phyloP scores from a whole-genome alignment of 2,888 invertebrate species.

The Archaeoteleia sp. region DNA sequence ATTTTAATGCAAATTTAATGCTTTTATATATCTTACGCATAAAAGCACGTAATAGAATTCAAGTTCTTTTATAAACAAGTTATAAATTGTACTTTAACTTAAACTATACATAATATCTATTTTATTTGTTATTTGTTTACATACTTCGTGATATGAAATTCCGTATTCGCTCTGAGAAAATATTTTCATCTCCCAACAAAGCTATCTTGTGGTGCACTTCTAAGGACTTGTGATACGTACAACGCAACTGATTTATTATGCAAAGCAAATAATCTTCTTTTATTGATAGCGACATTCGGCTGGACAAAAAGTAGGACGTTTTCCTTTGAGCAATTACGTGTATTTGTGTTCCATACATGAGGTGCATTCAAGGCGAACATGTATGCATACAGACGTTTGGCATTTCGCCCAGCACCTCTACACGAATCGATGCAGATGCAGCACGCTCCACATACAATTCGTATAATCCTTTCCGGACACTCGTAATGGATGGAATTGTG shows the following conservation, averaged over 20 bases:
- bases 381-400: slow-evolving; percentile 52
- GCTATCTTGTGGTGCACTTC: too few species aligned
- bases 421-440: slow-evolving; percentile 68
- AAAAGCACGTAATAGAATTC: too few species aligned
- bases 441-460: slow-evolving; percentile 64
- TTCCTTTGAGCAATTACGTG: slow-evolving; percentile 48
- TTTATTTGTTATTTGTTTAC: too few species aligned
- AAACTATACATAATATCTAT: too few species aligned
- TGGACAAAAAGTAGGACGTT: slow-evolving; percentile 28
- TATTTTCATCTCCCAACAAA: too few species aligned
- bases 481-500: slow-evolving; percentile 71
- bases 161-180: too few species aligned
- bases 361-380: slow-evolving; percentile 47
- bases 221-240: slow-evolving; percentile 8
- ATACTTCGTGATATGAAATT: too few species aligned
- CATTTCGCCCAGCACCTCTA: slow-evolving; percentile 50
- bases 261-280: slow-evolving; percentile 40
- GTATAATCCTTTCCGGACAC: slow-evolving; percentile 72
- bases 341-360: slow-evolving; percentile 42
- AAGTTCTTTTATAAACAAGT: too few species aligned
- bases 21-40: too few species aligned
- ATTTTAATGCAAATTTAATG: neutral
- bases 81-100: too few species aligned
- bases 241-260: slow-evolving; percentile 25
- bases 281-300: slow-evolving; percentile 38